Evolutionary conservation across 2,797 vertebrate genomes (phyloP).

Genomic region (Chanos chanos): DNA sequence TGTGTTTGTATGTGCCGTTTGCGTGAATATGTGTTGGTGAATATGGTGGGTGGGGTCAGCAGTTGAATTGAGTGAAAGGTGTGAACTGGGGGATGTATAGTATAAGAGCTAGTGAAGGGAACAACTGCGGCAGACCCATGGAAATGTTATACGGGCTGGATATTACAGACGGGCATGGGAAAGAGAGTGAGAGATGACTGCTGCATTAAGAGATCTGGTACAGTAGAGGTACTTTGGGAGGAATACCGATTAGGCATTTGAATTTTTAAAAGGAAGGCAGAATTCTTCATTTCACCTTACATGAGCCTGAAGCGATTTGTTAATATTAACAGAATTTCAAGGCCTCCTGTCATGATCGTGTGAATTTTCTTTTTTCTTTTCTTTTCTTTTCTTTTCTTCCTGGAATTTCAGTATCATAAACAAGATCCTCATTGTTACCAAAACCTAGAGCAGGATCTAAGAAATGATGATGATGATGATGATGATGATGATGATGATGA

Average conservation of each 20-base stretch:
- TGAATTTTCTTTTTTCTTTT: too few species aligned
- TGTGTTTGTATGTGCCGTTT: background rate
- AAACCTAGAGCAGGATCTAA: too few species aligned
- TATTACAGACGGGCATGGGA: background rate
- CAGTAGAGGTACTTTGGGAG: background rate
- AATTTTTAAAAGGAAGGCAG: background rate
- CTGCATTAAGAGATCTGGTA: background rate
- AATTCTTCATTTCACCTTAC: too few species aligned
- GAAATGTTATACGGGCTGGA: background rate
- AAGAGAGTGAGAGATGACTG: background rate
- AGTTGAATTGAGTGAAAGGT: too few species aligned
- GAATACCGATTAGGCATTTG: slow-evolving; percentile 28
- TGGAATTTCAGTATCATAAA: too few species aligned
- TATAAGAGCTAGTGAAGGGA: background rate
- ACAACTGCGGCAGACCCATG: slow-evolving; percentile 6
- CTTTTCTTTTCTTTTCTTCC: too few species aligned
- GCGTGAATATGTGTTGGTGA: background rate
- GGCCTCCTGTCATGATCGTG: too few species aligned
- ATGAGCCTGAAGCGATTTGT: too few species aligned
- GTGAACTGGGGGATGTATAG: background rate
- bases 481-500: too few species aligned
- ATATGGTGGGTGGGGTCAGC: background rate
- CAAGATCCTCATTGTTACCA: too few species aligned
- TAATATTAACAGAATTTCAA: too few species aligned
- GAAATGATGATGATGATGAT: too few species aligned